Evolutionary conservation across 2,888 invertebrate species (phyloP).

Genomic region (Copidosoma aretas): DNA sequence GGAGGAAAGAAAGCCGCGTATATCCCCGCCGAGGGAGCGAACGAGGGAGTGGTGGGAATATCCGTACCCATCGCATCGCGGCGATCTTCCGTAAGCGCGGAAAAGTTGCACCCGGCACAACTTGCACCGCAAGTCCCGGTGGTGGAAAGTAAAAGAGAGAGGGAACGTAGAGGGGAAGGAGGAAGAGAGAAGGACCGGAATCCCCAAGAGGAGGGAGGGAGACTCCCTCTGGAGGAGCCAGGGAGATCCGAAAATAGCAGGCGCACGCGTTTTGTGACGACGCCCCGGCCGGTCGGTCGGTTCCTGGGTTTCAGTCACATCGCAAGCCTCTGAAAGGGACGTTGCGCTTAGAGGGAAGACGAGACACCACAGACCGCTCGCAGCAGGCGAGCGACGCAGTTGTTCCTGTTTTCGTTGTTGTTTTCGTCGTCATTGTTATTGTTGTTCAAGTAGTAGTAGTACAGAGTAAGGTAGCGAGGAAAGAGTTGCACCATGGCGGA

Average conservation of each 20-base stretch:
- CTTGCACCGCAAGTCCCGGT: slow-evolving; percentile 47
- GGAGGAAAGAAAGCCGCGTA: background rate
- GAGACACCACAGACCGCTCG: background rate
- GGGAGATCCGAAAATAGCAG: slow-evolving; percentile 62
- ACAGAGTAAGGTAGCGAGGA: background rate
- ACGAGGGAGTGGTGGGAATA: slow-evolving; percentile 2
- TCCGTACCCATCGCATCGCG: no score
- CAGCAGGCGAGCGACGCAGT: no score
- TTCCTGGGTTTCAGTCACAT: slow-evolving; percentile 63
- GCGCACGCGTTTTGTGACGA: slow-evolving; percentile 51
- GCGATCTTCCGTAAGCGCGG: slow-evolving; percentile 43
- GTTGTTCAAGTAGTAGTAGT: no score
- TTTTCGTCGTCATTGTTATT: no score
- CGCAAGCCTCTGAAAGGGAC: slow-evolving; percentile 59
- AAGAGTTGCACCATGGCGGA: slow-evolving; percentile 74
- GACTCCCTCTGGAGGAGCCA: slow-evolving; percentile 47
- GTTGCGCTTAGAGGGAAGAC: background rate
- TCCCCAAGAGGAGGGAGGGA: slow-evolving; percentile 3
- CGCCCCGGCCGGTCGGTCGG: slow-evolving; percentile 57
- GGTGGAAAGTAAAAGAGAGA: slow-evolving; percentile 31
- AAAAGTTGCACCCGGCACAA: slow-evolving; percentile 58
- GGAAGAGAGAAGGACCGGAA: slow-evolving; percentile 40
- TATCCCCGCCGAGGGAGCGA: slow-evolving; percentile 34
- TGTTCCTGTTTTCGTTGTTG: no score
- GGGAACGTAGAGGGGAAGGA: slow-evolving; percentile 39